Base-by-base conservation (phyloP, 2,797 vertebrate genomes). In the Enteromius unitaeniatus region DNA sequence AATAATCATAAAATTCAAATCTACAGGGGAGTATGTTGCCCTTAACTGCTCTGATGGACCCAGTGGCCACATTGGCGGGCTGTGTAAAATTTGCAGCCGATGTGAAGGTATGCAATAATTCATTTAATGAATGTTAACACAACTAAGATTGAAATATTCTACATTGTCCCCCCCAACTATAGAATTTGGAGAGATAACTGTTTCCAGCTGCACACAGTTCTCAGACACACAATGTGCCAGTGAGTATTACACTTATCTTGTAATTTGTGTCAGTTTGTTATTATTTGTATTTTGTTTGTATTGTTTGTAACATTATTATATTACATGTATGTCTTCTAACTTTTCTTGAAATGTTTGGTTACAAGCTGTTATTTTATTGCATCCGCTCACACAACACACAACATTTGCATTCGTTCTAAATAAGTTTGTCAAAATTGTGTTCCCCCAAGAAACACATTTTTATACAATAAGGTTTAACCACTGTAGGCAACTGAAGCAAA, bases 31-130 rank as follows among this genome's bases (percentile, higher is more conserved):
- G 9, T 73, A 51, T 51, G 70, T 73, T 31, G 0, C 17, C 9
- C 19, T 0, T 4, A 73, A 73, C 70, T 73, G 70, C 26, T 73
- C 70, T 3, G 0, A 0, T 0, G 17, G 0, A 31, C 4, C 2
- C 0, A 1, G 4, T 34, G 0, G 0, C 8, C 0, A 19, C 45
- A 13, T 0, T 13, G 47, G 47, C 13, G 17, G 0, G 47, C 0
- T 0, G 1, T 73, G 70, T 51, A 6, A 6, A 3, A 1, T 1
- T 7, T 73, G 70, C 47, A 2, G 5, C 47, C 51, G 23, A 13
- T 73, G 70, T 73, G 47, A 73, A 51, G 47, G 70, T 73, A 51
- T 19, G n/a, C 31, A 40, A 37, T 13, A 31, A 51, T 21, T 13
- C 0, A 49, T 34, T 51, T 34, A 17, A 51, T 21, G 0, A 6